phyloP scores from a whole-genome alignment of 2,888 invertebrate species.

The Anticlea derivata region DNA sequence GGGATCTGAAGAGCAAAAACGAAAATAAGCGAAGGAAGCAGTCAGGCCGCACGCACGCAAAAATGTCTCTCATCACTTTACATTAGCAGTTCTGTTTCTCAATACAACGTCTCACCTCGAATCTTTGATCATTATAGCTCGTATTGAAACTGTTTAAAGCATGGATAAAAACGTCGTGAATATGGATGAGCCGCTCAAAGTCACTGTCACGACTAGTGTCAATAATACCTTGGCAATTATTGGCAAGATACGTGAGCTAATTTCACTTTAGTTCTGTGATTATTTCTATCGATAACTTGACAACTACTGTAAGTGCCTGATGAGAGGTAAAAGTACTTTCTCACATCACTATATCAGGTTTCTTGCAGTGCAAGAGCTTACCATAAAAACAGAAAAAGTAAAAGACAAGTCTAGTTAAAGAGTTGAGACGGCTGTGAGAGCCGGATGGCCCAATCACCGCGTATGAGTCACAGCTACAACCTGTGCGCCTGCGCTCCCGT shows the following conservation, averaged over 20 bases:
- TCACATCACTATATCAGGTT: conserved; percentile 22
- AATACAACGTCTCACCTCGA: neutral
- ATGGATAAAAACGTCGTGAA: conserved; percentile 21
- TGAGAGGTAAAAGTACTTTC: conserved; percentile 26
- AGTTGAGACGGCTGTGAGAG: conserved; percentile 70
- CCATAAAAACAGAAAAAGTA: conserved; percentile 35
- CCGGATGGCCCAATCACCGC: conserved; percentile 79
- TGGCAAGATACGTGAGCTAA: neutral
- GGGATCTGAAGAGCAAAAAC: conserved; percentile 60
- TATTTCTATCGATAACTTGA: conserved; percentile 10
- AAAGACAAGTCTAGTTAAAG: conserved; percentile 54
- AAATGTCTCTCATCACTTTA: conserved; percentile 15
- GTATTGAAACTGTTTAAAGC: too few species aligned
- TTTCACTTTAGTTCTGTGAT: neutral
- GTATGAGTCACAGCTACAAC: conserved; percentile 69
- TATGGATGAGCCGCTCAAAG: conserved; percentile 22
- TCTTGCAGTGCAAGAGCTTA: conserved; percentile 18
- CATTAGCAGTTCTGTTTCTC: conserved; percentile 7
- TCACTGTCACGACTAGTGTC: conserved; percentile 14
- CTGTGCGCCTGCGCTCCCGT: conserved; percentile 51
- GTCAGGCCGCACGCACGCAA: conserved; percentile 50
- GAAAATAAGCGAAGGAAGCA: conserved; percentile 56
- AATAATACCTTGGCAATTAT: conserved; percentile 2
- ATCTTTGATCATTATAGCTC: conserved; percentile 1
- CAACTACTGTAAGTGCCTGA: neutral